phyloP scores from a whole-genome alignment of 1,140 invertebrate genomes.

The Drosophila suzukii region DNA sequence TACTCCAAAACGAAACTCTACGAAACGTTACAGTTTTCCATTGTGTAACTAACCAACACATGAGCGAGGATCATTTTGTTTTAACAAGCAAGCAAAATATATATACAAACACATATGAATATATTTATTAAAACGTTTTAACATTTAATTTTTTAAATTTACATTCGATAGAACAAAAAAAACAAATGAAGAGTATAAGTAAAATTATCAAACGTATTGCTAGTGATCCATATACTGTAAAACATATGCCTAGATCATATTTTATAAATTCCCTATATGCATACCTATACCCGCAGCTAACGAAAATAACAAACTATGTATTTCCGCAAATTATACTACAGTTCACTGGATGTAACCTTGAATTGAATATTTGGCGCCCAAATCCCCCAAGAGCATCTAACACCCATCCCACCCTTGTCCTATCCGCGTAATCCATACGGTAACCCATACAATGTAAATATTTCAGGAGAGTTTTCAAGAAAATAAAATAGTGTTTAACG shows the following conservation, averaged over 20 bases:
- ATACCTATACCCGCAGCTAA: constrained; percentile 45
- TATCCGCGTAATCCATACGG: constrained; percentile 13
- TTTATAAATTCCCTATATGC: constrained; percentile 40
- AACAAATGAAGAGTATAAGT: constrained; percentile 25
- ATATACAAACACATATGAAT: constrained; percentile 42
- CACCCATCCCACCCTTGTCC: constrained; percentile 1
- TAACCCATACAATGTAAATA: constrained; percentile 64
- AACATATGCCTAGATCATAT: constrained; percentile 46
- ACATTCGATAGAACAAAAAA: constrained; percentile 29
- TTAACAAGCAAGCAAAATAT: constrained; percentile 29
- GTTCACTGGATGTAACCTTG: constrained; percentile 9
- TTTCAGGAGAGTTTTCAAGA: constrained; percentile 55
- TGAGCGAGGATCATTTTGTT: constrained; percentile 44
- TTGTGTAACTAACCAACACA: constrained; percentile 47
- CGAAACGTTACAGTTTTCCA: constrained; percentile 72
- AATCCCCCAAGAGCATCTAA: not conserved
- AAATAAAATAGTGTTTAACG: constrained; percentile 57
- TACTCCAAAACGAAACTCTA: constrained; percentile 72
- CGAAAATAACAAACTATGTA: constrained; percentile 17
- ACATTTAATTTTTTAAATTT: constrained; percentile 41
- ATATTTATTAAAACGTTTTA: constrained; percentile 49
- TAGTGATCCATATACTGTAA: constrained; percentile 48
- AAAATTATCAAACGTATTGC: constrained; percentile 38
- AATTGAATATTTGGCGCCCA: constrained; percentile 17
- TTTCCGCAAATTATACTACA: constrained; percentile 18